Conservation (phyloP, 2,113 vertebrate genomes). For the Vimba vimba region DNA sequence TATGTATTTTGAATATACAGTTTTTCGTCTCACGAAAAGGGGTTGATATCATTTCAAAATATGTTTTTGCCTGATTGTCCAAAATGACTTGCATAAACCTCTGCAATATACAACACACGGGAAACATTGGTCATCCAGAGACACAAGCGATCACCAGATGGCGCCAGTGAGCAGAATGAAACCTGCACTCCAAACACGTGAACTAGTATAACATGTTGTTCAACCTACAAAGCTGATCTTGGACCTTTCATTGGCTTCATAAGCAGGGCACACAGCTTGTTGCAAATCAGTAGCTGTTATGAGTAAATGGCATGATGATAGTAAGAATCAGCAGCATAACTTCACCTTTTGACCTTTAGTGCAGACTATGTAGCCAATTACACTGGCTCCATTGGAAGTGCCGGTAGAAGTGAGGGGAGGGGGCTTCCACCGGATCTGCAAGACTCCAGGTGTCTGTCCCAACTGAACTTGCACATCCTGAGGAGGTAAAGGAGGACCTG, state of each 20-base stretch:
- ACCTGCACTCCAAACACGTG: not conserved
- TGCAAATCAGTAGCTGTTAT: not conserved
- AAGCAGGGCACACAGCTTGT: not conserved
- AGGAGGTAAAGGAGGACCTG: conserved; percentile 92
- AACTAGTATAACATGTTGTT: conserved; percentile 7
- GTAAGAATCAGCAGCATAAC: not conserved
- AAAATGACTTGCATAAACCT: conserved; percentile 22
- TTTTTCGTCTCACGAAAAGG: not conserved
- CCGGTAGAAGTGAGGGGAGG: conserved; percentile 84
- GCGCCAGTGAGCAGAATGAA: conserved; percentile 55
- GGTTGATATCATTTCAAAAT: not conserved
- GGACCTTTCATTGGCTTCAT: not conserved
- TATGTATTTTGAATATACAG: not conserved
- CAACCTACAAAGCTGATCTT: not conserved
- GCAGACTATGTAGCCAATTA: conserved; percentile 92
- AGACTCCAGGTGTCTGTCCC: conserved; percentile 78
- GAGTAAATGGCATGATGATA: not conserved
- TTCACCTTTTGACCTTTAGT: conserved; percentile 92
- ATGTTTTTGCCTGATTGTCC: not conserved
- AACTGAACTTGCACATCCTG: conserved; percentile 87
- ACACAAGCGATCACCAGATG: conserved; percentile 67
- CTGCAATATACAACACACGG: conserved; percentile 38
- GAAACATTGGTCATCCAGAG: not conserved
- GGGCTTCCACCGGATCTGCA: conserved; percentile 92
- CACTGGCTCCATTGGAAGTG: conserved; percentile 91